Percentiles rank a stretch among this genome's conserved stretches.
phyloP scores from a whole-genome alignment of 2,113 vertebrate species.

The Tamias sibiricus region DNA sequence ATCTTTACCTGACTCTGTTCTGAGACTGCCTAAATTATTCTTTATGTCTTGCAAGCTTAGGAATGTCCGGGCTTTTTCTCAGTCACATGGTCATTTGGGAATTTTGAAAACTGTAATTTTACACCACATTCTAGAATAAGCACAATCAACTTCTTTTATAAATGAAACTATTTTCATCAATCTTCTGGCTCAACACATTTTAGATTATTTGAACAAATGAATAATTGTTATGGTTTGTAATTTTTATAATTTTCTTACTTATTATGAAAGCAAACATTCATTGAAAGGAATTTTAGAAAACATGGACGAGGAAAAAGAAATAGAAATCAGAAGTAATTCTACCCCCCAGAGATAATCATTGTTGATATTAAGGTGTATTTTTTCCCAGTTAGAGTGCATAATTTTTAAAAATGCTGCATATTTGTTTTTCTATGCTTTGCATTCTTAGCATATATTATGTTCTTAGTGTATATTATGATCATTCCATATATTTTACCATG shows the following conservation, averaged over 20 bases:
- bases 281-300: slow-evolving; percentile 54
- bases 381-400: neutral
- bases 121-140: slow-evolving; percentile 8
- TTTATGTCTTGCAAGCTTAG: neutral
- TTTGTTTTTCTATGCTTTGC: neutral
- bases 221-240: neutral
- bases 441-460: neutral
- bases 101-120: neutral
- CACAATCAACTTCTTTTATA: slow-evolving; percentile 28
- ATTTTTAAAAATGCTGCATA: neutral
- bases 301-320: neutral
- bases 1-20: neutral
- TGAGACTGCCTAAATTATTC: neutral
- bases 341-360: neutral
- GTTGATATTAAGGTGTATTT: neutral
- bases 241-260: slow-evolving; percentile 45
- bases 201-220: slow-evolving; percentile 46
- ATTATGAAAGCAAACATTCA: slow-evolving; percentile 45
- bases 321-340: slow-evolving; percentile 24
- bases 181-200: slow-evolving; percentile 9
- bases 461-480: neutral
- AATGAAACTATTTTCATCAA: neutral
- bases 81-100: neutral
- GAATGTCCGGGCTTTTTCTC: neutral
- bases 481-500: neutral